Base-by-base conservation (phyloP, 92 coral and sea anemone species). In the Micromussa lordhowensis region DNA sequence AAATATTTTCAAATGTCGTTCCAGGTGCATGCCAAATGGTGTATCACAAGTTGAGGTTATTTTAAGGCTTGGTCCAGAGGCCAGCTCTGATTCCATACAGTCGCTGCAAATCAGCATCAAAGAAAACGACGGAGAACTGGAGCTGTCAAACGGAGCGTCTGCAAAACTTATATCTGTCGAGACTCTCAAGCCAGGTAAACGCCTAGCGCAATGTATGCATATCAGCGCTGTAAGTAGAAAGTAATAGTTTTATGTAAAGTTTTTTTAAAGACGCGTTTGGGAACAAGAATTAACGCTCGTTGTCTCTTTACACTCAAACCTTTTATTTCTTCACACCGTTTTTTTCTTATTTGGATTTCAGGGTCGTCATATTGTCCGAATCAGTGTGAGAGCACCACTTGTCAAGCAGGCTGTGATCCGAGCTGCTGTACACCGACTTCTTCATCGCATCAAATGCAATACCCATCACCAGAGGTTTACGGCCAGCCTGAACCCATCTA, bases 171-270 rank as follows among this genome's bases (percentile, higher is more conserved):
- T 83, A 31, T 86, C 89, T 34, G 88, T 92, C 36, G 88, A 75
- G 73, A 89, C 93, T 69, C 71, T 94, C 18, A 82, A 75, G 49
- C 92, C 92, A 92, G 96, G 96, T 92, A 78, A 44, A 87, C 10
- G 13, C n/a, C 77, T 36, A 35, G 38, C 26, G n/a, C 14, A 35
- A 17, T 32, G 24, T 71, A 34, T 16, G 76, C 12, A 22, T 63
- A 18, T 24, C 29, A 63, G 24, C 30, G 2, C 69, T 6, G n/a
- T 63, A 63, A 22, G 29, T 17, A 3, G 24, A 21, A 3, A 17
- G 22, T 21, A 8, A 58, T 1, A 17, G 26, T 3, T 21, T 18
- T 1, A 17, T 7, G 24, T 16, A 55, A 55, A 55, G 22, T 16
- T 75, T 21, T 48, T 30, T 24, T 5, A 5, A 61, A 29, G 29